These are phyloP conservation scores for Melanaphis sacchari DNA, from an alignment of 1,140 invertebrate species.

Conservation along the genomic window DNA sequence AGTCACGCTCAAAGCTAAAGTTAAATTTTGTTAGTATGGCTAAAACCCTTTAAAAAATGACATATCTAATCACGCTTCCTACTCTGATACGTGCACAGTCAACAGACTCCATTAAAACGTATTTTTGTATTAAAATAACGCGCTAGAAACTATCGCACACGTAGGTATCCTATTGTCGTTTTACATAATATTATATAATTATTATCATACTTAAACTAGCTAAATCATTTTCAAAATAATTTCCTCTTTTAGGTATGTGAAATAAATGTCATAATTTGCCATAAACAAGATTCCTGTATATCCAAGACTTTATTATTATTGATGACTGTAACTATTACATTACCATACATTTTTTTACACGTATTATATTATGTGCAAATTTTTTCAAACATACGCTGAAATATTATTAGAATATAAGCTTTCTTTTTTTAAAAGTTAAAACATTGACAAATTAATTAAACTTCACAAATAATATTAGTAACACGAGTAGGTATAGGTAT, in stretches of 20 bases:
- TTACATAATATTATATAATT: not conserved
- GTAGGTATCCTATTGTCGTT: not conserved
- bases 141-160: not conserved
- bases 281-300: not conserved
- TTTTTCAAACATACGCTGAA: not conserved
- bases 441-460: not conserved
- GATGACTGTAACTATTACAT: not conserved
- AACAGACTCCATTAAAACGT: not conserved
- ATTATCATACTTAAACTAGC: not conserved
- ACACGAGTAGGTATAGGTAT: not conserved
- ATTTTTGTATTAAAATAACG: too few species aligned
- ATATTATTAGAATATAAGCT: not conserved
- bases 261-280: too few species aligned
- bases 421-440: too few species aligned
- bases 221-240: not conserved
- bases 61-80: too few species aligned
- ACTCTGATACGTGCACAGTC: not conserved
- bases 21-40: not conserved
- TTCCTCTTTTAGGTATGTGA: not conserved
- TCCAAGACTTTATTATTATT: not conserved
- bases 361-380: not conserved
- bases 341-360: not conserved
- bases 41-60: too few species aligned
- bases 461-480: not conserved
- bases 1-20: not conserved